Percentiles rank a stretch among this genome's conserved stretches.
phyloP scores from a whole-genome alignment of 2,797 vertebrate species.

The Pseudopleuronectes americanus region DNA sequence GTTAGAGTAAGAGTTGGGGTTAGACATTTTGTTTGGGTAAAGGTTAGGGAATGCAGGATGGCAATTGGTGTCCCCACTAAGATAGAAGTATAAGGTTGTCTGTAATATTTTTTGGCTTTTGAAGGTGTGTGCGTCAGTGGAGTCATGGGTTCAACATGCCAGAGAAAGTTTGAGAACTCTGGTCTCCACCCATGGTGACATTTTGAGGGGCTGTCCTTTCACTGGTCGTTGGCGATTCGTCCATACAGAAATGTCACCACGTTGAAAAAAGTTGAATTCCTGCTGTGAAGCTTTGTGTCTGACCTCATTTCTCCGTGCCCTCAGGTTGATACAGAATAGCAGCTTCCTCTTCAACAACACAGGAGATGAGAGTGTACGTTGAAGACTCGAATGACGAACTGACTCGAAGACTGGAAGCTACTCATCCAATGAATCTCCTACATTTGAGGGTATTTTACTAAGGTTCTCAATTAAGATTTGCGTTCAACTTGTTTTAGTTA shows the following conservation, averaged over 20 bases:
- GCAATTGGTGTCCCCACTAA: no score
- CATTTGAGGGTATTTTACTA: slow-evolving; percentile 21
- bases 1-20: no score
- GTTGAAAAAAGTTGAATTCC: slow-evolving; percentile 44
- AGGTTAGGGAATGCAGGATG: no score
- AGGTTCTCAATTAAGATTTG: background rate
- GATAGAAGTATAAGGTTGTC: no score
- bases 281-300: slow-evolving; percentile 32
- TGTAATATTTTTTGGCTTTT: no score
- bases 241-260: slow-evolving; percentile 51
- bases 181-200: slow-evolving; percentile 27
- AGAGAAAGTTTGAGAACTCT: no score
- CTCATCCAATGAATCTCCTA: slow-evolving; percentile 19
- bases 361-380: background rate
- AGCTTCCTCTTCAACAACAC: slow-evolving; percentile 29
- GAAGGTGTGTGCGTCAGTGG: no score
- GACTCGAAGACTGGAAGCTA: no score
- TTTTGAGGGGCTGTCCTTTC: slow-evolving; percentile 38
- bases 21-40: no score
- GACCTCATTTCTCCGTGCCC: slow-evolving; percentile 63
- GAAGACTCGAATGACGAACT: slow-evolving; percentile 3
- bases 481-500: background rate
- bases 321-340: slow-evolving; percentile 60
- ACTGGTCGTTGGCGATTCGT: slow-evolving; percentile 6
- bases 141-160: no score